Percentiles rank a stretch among this genome's conserved stretches.
These are phyloP conservation scores for Chrysaora quinquecirrha DNA, from an alignment of 30 jellyfish, hydroid and myxozoan species.

Conservation along the genomic window DNA sequence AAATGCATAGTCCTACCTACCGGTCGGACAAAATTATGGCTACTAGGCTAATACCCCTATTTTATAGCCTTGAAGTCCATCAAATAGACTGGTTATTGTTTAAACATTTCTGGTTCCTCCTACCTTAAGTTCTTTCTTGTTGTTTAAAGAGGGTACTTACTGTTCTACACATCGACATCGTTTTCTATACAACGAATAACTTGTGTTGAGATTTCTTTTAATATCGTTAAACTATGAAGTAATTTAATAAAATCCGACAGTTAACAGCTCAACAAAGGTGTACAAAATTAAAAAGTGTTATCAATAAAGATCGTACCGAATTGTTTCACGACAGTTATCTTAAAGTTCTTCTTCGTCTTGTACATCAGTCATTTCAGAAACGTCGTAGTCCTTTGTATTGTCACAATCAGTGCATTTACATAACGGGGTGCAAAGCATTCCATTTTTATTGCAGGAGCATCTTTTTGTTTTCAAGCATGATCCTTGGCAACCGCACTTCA, in stretches of 20 bases:
- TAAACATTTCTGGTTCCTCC: neutral
- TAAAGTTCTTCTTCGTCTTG: conserved; percentile 23
- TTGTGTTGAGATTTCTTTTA: too few relatives aligned
- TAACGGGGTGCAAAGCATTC: conserved; percentile 43
- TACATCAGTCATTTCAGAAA: conserved; percentile 24
- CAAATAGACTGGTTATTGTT: neutral
- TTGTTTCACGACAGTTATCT: conserved; percentile 29
- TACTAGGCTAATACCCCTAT: too few relatives aligned
- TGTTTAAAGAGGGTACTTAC: neutral
- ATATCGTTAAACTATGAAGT: too few relatives aligned
- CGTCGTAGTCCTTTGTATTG: conserved; percentile 35
- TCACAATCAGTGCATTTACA: conserved; percentile 33
- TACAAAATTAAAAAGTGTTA: conserved; percentile 2
- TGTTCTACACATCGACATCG: neutral
- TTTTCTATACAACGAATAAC: neutral
- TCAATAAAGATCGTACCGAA: conserved; percentile 5
- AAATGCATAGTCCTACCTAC: too few relatives aligned
- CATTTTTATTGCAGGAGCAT: conserved; percentile 26
- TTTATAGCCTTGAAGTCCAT: too few relatives aligned
- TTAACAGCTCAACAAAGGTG: conserved; percentile 28
- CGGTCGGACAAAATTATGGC: too few relatives aligned
- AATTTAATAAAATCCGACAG: too few relatives aligned
- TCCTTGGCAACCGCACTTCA: conserved; percentile 8
- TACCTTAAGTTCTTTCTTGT: neutral
- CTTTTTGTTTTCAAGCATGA: conserved; percentile 7